phyloP scores from a whole-genome alignment of 30 jellyfish, hydroid and myxozoan species.

The Aurelia aurita complex sp. Pacific region DNA sequence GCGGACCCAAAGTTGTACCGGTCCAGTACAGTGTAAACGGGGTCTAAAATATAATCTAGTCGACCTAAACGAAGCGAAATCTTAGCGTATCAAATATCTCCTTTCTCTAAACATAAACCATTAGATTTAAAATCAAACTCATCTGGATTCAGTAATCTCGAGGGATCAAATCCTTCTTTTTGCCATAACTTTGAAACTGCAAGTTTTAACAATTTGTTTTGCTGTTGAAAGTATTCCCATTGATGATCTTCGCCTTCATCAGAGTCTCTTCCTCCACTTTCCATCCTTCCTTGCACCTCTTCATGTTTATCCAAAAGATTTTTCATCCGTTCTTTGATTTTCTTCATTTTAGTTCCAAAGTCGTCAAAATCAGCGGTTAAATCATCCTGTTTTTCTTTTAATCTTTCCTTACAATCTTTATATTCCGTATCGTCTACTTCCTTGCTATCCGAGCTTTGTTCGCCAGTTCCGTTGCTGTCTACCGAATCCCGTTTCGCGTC shows the following conservation, averaged over 20 bases:
- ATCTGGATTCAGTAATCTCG: conserved; percentile 22
- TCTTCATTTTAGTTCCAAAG: conserved; percentile 39
- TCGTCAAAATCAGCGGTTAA: conserved; percentile 38
- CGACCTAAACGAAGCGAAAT: no score
- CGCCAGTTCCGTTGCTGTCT: neutral
- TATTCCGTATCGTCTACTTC: neutral
- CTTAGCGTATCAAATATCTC: no score
- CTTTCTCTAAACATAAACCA: neutral
- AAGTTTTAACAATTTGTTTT: conserved; percentile 35
- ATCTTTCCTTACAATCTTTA: neutral
- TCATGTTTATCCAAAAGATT: conserved; percentile 36
- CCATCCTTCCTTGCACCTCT: conserved; percentile 52
- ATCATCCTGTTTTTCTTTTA: conserved; percentile 1
- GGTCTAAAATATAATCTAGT: no score
- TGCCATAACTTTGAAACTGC: conserved; percentile 62
- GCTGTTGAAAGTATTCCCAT: conserved; percentile 54
- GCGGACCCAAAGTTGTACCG: no score
- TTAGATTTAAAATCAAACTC: conserved; percentile 15
- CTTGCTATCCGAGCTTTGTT: neutral
- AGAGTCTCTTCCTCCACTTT: conserved; percentile 31
- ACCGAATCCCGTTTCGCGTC: neutral
- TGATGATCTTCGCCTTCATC: conserved; percentile 50
- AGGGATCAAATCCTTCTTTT: conserved; percentile 61
- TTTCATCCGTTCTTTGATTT: conserved; percentile 27
- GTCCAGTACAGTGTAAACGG: no score